These are phyloP conservation scores for Drosophila bocqueti DNA, from an alignment of 1,140 invertebrate species.

Conservation along the genomic window DNA sequence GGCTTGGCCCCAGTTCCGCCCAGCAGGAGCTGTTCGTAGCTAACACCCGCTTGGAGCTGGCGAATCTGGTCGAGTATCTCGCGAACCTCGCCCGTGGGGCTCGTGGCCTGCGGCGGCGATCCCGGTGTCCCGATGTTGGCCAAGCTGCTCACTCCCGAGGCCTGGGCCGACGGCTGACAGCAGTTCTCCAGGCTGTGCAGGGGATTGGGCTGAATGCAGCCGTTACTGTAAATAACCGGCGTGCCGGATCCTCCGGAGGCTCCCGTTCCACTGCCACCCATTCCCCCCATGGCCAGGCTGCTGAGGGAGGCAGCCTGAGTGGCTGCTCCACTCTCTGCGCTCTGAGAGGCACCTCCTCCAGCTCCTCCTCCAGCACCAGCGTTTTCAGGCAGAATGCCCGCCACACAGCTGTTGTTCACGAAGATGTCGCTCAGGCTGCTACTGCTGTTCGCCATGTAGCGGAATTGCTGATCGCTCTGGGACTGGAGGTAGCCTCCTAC, in stretches of 20 bases:
- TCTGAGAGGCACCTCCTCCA: constrained; percentile 8
- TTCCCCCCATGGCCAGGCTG: constrained; percentile 60
- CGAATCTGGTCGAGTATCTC: constrained; percentile 90
- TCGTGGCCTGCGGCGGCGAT: constrained; percentile 91
- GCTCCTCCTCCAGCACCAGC: not conserved
- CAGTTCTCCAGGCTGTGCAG: constrained; percentile 81
- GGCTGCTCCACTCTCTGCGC: constrained; percentile 37
- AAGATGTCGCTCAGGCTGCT: constrained; percentile 84
- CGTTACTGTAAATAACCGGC: constrained; percentile 65
- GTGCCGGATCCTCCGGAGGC: constrained; percentile 43
- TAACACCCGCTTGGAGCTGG: constrained; percentile 86
- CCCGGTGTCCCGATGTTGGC: constrained; percentile 88
- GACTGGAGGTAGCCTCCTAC: constrained; percentile 65
- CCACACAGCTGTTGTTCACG: constrained; percentile 72
- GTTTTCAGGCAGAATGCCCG: constrained; percentile 21
- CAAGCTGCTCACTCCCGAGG: constrained; percentile 89
- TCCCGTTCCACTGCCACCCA: constrained; percentile 10
- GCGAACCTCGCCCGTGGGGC: constrained; percentile 90
- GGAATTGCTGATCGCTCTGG: constrained; percentile 83
- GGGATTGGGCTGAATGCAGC: constrained; percentile 74
- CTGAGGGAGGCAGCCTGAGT: constrained; percentile 55
- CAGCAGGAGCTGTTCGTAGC: constrained; percentile 69
- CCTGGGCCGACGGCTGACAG: constrained; percentile 84
- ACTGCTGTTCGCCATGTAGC: constrained; percentile 76
- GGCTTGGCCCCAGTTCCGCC: constrained; percentile 48